Conservation (phyloP, 2,113 vertebrate genomes). For the Corythornis cristatus region DNA sequence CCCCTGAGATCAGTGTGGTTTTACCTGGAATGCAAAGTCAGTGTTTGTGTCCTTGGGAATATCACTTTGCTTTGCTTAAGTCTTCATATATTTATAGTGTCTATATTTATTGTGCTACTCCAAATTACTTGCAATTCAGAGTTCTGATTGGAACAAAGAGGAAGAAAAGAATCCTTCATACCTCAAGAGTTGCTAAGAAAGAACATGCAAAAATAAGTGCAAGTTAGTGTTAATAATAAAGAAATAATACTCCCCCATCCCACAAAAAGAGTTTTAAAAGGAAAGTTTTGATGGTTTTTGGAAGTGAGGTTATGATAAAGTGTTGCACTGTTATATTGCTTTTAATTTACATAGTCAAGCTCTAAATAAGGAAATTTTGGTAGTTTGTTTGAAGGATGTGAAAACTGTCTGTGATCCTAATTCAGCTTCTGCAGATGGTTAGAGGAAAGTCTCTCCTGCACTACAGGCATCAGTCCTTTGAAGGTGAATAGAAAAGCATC, state of each 20-base stretch:
- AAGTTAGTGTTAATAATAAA: neutral
- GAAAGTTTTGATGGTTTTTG: neutral
- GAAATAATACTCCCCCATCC: accelerated
- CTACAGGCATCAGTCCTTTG: neutral
- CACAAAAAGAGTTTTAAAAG: neutral
- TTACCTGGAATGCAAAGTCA: neutral
- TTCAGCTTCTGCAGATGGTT: neutral
- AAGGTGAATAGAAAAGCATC: neutral
- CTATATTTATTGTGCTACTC: neutral
- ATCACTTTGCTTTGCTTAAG: neutral
- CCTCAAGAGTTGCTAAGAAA: neutral
- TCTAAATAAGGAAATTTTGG: neutral
- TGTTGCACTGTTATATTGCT: neutral
- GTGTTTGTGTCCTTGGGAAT: accelerated
- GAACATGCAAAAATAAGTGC: neutral
- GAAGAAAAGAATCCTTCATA: neutral
- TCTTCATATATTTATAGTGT: neutral
- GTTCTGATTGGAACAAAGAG: neutral
- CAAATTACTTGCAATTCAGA: neutral
- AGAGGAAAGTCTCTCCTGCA: neutral
- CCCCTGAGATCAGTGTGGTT: neutral
- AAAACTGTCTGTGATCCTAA: neutral
- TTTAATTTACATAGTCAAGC: neutral
- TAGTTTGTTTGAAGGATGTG: neutral
- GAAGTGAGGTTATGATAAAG: neutral